phyloP scores from a whole-genome alignment of 2,888 invertebrate species.

The Torymus tubicola region DNA sequence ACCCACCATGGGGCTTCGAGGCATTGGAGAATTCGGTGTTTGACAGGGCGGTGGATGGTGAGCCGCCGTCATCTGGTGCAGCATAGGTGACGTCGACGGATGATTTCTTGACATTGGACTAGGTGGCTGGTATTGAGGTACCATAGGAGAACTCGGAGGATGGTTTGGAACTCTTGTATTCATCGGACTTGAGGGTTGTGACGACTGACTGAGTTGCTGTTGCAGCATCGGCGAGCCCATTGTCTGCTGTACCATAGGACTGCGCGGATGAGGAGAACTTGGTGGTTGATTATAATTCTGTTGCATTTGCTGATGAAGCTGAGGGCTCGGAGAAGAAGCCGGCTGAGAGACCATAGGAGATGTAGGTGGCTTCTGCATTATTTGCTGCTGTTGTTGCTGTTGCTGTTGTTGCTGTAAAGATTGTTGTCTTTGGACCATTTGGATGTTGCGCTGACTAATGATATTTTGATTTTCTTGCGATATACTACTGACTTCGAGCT shows the following conservation, averaged over 20 bases:
- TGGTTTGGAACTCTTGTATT: slow-evolving; percentile 70
- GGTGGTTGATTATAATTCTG: slow-evolving; percentile 77
- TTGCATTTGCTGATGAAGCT: slow-evolving; percentile 75
- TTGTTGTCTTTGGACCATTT: slow-evolving; percentile 69
- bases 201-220: slow-evolving; percentile 72
- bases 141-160: slow-evolving; percentile 74
- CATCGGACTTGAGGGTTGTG: slow-evolving; percentile 76
- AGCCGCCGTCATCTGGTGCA: slow-evolving; percentile 74
- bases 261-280: slow-evolving; percentile 77
- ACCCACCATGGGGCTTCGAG: slow-evolving; percentile 78
- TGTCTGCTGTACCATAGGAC: slow-evolving; percentile 75
- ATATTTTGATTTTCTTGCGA: slow-evolving; percentile 66
- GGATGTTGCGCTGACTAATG: slow-evolving; percentile 62
- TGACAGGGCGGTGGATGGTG: slow-evolving; percentile 77
- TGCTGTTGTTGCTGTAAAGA: slow-evolving; percentile 74
- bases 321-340: slow-evolving; percentile 75
- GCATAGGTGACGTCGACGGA: slow-evolving; percentile 77
- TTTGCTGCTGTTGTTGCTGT: slow-evolving; percentile 74
- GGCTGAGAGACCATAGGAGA: slow-evolving; percentile 75
- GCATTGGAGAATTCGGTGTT: slow-evolving; percentile 77
- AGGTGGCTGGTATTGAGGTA: slow-evolving; percentile 75
- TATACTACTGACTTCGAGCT: slow-evolving; percentile 59
- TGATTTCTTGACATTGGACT: slow-evolving; percentile 73
- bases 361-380: slow-evolving; percentile 75
- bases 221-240: slow-evolving; percentile 76